Conservation (phyloP, 2,888 invertebrate species). For the Thereva nobilitata region DNA sequence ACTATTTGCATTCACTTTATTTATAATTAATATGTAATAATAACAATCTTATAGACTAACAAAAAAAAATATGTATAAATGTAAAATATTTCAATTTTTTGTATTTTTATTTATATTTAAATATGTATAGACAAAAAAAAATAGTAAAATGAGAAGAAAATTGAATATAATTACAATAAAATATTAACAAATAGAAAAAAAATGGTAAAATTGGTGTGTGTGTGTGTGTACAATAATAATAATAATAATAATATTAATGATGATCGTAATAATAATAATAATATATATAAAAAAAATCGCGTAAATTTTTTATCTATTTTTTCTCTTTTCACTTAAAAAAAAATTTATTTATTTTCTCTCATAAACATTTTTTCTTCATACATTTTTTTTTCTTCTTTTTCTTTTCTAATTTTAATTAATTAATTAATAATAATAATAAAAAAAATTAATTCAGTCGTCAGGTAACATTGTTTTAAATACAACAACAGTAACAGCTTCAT, state of each 20-base stretch:
- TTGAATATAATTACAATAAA: slow-evolving; percentile 19
- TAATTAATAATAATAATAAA: slow-evolving; percentile 32
- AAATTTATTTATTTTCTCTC: no score
- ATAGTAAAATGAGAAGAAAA: slow-evolving; percentile 20
- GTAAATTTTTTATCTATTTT: no score
- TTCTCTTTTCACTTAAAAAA: no score
- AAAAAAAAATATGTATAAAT: slow-evolving; percentile 9
- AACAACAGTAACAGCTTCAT: slow-evolving; percentile 59
- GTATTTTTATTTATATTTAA: background rate
- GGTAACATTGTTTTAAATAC: slow-evolving; percentile 61
- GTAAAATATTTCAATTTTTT: slow-evolving; percentile 10
- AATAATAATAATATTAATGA: slow-evolving; percentile 31
- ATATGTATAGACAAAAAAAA: slow-evolving; percentile 12
- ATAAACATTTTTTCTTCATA: no score
- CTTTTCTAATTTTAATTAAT: background rate
- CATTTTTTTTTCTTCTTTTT: no score
- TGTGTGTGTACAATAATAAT: slow-evolving; percentile 25
- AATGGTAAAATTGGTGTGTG: slow-evolving; percentile 26
- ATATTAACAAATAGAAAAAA: slow-evolving; percentile 29
- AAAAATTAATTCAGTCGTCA: slow-evolving; percentile 58
- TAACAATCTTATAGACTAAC: slow-evolving; percentile 28
- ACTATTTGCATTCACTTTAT: slow-evolving; percentile 26
- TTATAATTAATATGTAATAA: slow-evolving; percentile 13
- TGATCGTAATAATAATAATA: background rate
- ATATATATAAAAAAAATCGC: no score